Conservation (phyloP, 2,888 invertebrate species). For the Zelleria hepariella region DNA sequence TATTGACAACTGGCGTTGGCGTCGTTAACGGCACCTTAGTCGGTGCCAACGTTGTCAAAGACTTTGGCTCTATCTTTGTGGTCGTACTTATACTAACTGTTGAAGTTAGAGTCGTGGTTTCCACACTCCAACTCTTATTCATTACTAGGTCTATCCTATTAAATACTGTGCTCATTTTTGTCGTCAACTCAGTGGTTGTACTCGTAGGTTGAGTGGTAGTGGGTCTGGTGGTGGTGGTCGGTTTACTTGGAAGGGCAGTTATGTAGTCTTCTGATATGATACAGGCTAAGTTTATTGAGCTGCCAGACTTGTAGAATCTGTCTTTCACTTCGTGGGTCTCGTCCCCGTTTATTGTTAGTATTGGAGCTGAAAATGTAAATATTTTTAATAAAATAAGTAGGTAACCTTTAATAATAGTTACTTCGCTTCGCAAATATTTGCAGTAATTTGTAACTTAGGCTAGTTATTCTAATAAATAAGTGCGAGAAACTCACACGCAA, state of each 20-base stretch:
- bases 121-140: conserved; percentile 68
- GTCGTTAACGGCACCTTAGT: conserved; percentile 33
- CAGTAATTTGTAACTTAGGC: too few species aligned
- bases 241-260: conserved; percentile 36
- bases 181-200: conserved; percentile 55
- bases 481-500: too few species aligned
- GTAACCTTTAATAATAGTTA: too few species aligned
- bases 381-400: neutral
- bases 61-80: conserved; percentile 37
- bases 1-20: conserved; percentile 40
- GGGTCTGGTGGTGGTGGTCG: conserved; percentile 32
- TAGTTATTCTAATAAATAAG: too few species aligned
- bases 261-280: conserved; percentile 61
- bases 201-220: conserved; percentile 40
- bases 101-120: conserved; percentile 57
- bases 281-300: conserved; percentile 79
- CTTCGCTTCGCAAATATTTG: too few species aligned
- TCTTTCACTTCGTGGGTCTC: conserved; percentile 78
- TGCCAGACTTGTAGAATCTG: conserved; percentile 81
- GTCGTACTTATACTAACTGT: conserved; percentile 61
- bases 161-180: conserved; percentile 57
- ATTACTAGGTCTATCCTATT: conserved; percentile 66
- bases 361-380: conserved; percentile 72
- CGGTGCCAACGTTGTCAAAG: conserved; percentile 35
- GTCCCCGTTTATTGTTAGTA: conserved; percentile 79